Evolutionary conservation across 2,113 vertebrate species (phyloP), one percentile per base, ranked within the genome.

Genomic region (Osmerus eperlanus): DNA sequence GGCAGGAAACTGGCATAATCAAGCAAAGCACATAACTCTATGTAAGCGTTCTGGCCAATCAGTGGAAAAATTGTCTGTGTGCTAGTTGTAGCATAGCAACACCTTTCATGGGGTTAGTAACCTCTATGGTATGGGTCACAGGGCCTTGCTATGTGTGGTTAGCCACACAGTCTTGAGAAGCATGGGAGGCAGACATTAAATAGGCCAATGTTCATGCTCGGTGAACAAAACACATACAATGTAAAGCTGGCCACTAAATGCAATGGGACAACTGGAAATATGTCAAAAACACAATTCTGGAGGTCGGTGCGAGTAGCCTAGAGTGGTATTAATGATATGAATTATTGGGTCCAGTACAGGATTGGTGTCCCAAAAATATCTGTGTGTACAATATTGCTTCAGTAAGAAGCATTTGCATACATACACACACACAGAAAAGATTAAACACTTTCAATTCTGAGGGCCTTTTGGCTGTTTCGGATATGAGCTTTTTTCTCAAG

Each of bases 171-270:
- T 86, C 79, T 83, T 76, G 63, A 80, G 13, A 47, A 63, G 29
- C 62, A 29, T 25, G 63, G 74, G 55, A 79, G 72, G 74, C 58
- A 23, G 16, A 72, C 74, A 60, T 75, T 88, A 91, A 87, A 88
- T 89, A 78, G 90, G 83, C 56, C 89, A 81, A 87, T 87, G 79
- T 90, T 91, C 84, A 91, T 87, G 87, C 85, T 78, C 16, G 32
- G 78, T 89, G 88, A 84, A 25, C 85, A 84, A 86, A 84, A 88
- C 72, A 69, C 78, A 79, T 55, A 81, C 65, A 84, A 84, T 81
- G 77, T 79, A 84, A 73, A 81, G 74, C 77, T 54, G 36, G 73
- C n/a, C 21, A 53, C 60, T 59, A 65, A 62, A 88, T 72, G 72
- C 73, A 81, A 78, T 76, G 65, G 77, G 80, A 88, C 81, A 82